Evolutionary conservation across 2,888 invertebrate genomes (phyloP), one percentile per base, ranked within the genome.

Genomic region (Dermolepida albohirtum): DNA sequence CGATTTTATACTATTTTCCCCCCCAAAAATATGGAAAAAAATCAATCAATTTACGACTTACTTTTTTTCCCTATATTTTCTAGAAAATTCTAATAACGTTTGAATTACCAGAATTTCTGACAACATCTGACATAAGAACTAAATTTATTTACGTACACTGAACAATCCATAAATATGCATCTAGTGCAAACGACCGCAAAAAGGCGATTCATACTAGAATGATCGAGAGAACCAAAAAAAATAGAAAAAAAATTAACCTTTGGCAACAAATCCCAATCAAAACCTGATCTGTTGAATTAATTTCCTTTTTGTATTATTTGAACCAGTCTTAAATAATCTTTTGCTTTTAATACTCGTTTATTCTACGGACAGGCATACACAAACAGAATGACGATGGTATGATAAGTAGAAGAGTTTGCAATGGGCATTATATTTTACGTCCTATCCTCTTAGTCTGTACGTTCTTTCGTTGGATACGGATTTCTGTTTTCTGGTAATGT

Each of bases 391-490:
- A 44, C 27, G 44, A 43, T 43, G 43, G 41, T 22, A 8, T 49
- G 22, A 12, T 43, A 57, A 57, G 27, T 44, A 52, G 1, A 52
- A 34, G 34, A 34, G 34, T 5, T 34, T 10, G 34, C 1, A 8
- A 8, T 34, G 34, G 6, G 12, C 41, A 27, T 22, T 12, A 43
- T 57, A 27, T 43, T 49, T 34, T 22, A 16, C 22, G 22, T 57
- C 11, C 34, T n/a, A 17, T 52, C 80, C 79, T 62, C 78, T 74
- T 64, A 80, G 71, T 65, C 79, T 76, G 68, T 79, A 80, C 16
- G 71, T 73, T 71, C 78, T 76, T 71, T 51, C 54, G 14, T 72
- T 75, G 6, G 74, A 29, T 11, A 74, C 65, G 64, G 70, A 69
- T 70, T 72, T 76, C 14, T 70, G 40, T 64, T 77, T 76, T 11